These are phyloP conservation scores for Vannuccia rotundouncinata DNA, from an alignment of 2,888 invertebrate species.

Conservation along the genomic window DNA sequence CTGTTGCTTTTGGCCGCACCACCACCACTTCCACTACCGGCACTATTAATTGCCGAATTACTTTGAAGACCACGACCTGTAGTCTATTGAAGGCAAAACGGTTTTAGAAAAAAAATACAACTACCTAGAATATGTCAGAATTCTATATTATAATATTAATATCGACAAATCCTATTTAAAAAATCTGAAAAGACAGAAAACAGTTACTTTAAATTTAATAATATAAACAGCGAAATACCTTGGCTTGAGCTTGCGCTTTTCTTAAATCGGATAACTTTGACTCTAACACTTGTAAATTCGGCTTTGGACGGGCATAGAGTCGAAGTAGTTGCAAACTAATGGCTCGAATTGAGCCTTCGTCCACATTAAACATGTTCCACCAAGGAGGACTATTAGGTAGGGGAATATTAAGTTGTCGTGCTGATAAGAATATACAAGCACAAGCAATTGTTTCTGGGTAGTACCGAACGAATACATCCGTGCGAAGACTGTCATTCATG, in stretches of 20 bases:
- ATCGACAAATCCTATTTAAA: too few relatives aligned
- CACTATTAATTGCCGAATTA: neutral
- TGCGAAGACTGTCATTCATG: constrained; percentile 96
- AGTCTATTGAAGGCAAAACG: neutral
- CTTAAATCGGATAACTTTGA: constrained; percentile 13
- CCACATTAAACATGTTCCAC: constrained; percentile 78
- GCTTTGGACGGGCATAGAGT: constrained; percentile 75
- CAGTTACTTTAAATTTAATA: too few relatives aligned
- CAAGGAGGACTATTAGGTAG: constrained; percentile 80
- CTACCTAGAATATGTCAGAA: too few relatives aligned
- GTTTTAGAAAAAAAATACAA: too few relatives aligned
- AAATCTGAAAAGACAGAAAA: too few relatives aligned
- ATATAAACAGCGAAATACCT: too few relatives aligned
- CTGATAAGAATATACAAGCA: constrained; percentile 94
- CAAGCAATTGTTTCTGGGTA: constrained; percentile 95
- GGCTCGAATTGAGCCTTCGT: constrained; percentile 73
- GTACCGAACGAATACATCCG: constrained; percentile 89
- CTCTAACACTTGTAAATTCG: constrained; percentile 54
- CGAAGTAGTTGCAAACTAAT: constrained; percentile 74
- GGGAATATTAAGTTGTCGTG: constrained; percentile 75
- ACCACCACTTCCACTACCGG: constrained; percentile 1
- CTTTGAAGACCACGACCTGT: neutral
- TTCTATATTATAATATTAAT: too few relatives aligned
- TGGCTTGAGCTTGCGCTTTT: constrained; percentile 33
- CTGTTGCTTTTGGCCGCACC: neutral